Evolutionary conservation across 2,797 vertebrate species (phyloP).

Genomic region (Adelosebastes latens): DNA sequence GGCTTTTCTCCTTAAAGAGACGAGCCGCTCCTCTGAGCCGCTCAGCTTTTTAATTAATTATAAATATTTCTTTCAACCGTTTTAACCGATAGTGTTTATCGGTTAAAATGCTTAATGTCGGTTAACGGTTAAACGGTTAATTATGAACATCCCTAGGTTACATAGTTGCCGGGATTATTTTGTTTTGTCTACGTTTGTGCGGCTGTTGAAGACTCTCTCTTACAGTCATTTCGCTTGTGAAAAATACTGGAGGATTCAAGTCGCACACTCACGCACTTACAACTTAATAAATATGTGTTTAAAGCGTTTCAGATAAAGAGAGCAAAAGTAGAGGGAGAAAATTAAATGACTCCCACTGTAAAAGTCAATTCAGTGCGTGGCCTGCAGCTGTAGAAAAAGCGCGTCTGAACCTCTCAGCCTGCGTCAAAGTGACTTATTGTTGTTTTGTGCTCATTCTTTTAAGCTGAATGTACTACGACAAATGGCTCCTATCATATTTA

Average conservation of each 20-base stretch:
- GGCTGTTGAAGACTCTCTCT: background rate
- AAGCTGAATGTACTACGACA: background rate
- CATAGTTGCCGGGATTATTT: background rate
- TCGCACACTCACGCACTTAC: background rate
- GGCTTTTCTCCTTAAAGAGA: no score
- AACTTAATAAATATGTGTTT: slow-evolving; percentile 5
- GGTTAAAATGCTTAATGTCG: no score
- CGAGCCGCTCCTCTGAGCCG: no score
- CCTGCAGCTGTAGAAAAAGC: slow-evolving; percentile 6
- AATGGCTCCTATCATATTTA: slow-evolving; percentile 2
- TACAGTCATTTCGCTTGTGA: background rate
- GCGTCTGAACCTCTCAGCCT: background rate
- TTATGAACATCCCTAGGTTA: no score
- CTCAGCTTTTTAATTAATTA: no score
- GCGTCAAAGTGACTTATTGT: slow-evolving; percentile 1
- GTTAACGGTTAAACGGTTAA: no score
- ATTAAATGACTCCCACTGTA: slow-evolving; percentile 29
- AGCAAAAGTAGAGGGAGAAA: slow-evolving; percentile 1
- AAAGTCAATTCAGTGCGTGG: slow-evolving; percentile 4
- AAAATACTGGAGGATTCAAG: background rate
- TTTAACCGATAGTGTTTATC: no score
- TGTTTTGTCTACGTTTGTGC: background rate
- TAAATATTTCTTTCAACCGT: no score
- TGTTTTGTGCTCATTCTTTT: slow-evolving; percentile 3
- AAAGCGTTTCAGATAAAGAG: slow-evolving; percentile 11